Base-by-base conservation (phyloP, 2,113 vertebrate species). In the Burhinus bistriatus region DNA sequence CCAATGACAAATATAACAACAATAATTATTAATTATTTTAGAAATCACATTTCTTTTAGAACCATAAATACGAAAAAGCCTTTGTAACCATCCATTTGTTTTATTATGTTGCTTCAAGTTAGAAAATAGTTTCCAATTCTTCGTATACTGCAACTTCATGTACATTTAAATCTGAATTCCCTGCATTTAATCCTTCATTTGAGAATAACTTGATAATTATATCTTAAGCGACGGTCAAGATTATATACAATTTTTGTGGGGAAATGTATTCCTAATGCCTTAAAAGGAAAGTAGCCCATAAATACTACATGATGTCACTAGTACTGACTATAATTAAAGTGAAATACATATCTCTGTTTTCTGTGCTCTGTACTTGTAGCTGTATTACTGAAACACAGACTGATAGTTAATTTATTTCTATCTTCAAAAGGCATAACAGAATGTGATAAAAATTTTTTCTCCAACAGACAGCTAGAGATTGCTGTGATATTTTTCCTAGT, bases 11-110 rank as follows among this genome's bases (percentile, higher is more conserved):
- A 42, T n/a, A 11, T 7, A 70, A n/a, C 17, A 30, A 70, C 26
- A n/a, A n/a, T n/a, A n/a, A n/a, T n/a, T n/a, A n/a, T n/a, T n/a
- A n/a, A n/a, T n/a, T n/a, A n/a, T 38, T 83, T 83, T 57, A 65
- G 32, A 81, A 72, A 30, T 49, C 29, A 51, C 0, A 0, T 11
- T 72, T 76, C 36, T 75, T 79, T 80, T 59, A 80, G 49, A 58
- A 45, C 26, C 21, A 45, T n/a, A 72, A 77, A 73, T 59, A 70
- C 32, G 40, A 38, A 89, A 89, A 90, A 87, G 3, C 7, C 20
- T 55, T 68, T 0, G 0, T 29, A 76, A 69, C 65, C 5, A 38
- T 45, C 6, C 5, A 2, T 72, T 68, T 62, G 26, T 81, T 83
- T 76, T 49, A 34, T 38, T 51, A 11, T 11, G 13, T 42, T 87